These are phyloP conservation scores for Globicephala melas DNA, from an alignment of 2,113 vertebrate genomes.

Conservation along the genomic window DNA sequence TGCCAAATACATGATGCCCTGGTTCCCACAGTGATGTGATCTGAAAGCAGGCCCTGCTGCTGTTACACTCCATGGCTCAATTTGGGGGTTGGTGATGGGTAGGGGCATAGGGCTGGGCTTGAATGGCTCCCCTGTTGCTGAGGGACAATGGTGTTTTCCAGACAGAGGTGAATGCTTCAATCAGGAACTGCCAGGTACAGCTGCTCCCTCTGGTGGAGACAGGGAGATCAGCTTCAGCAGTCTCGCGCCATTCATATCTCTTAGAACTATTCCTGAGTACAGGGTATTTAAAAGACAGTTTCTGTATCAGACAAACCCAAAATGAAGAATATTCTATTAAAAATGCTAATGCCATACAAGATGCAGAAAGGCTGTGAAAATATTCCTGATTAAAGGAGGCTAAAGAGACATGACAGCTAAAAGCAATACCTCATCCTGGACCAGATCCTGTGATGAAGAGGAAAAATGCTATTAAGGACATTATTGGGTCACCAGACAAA, in stretches of 20 bases:
- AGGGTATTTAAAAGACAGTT: constrained; percentile 39
- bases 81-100: background rate
- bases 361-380: constrained; percentile 14
- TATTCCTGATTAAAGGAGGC: background rate
- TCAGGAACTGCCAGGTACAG: constrained; percentile 20
- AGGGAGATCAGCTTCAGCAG: background rate
- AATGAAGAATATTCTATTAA: constrained; percentile 4
- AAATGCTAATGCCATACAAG: constrained; percentile 32
- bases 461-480: background rate
- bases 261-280: constrained; percentile 19
- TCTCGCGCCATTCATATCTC: background rate
- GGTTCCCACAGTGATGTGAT: background rate
- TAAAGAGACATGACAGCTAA: constrained; percentile 7
- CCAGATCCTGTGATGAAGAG: background rate
- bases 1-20: background rate
- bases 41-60: constrained; percentile 17
- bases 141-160: constrained; percentile 41
- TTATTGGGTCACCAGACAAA: constrained; percentile 1
- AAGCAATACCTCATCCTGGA: background rate
- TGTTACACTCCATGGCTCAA: background rate
- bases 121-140: constrained; percentile 9
- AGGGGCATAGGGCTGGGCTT: background rate
- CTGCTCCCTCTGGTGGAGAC: constrained; percentile 58
- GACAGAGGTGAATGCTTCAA: background rate
- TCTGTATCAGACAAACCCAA: constrained; percentile 27